These are phyloP conservation scores for Eurytemora carolleeae DNA, from an alignment of 1,140 invertebrate species.

Conservation along the genomic window DNA sequence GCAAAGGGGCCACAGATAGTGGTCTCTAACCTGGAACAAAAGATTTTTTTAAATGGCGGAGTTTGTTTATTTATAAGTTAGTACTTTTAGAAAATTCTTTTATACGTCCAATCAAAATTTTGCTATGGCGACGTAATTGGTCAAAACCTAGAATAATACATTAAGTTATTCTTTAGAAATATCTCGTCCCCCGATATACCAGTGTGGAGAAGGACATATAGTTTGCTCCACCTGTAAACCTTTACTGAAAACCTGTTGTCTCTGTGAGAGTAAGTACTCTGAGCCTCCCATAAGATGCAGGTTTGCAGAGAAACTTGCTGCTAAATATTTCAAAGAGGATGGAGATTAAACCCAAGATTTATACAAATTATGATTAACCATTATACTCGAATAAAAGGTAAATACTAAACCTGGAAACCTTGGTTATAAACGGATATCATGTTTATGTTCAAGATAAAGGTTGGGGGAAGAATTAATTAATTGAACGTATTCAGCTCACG, in stretches of 20 bases:
- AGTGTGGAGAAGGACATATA: constrained; percentile 12
- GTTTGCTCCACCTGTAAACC: constrained; percentile 10
- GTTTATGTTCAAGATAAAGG: neutral
- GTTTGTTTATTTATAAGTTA: neutral
- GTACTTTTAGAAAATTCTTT: neutral
- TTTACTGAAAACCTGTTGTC: constrained; percentile 2
- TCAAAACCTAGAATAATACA: neutral
- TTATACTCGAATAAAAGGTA: neutral
- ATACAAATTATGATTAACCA: too few species aligned
- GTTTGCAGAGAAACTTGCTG: constrained; percentile 10
- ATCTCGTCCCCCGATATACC: constrained; percentile 8
- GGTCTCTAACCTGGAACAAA: too few species aligned
- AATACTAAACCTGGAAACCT: neutral
- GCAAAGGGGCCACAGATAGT: too few species aligned
- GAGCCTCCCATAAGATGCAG: constrained; percentile 9
- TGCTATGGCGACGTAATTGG: neutral
- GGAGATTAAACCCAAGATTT: too few species aligned
- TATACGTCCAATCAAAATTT: neutral
- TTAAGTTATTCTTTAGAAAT: constrained; percentile 4
- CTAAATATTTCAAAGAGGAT: neutral
- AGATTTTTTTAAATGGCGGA: too few species aligned
- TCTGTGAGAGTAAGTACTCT: constrained; percentile 5
- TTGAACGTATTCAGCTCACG: neutral
- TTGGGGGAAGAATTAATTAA: neutral
- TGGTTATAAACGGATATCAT: neutral